phyloP scores from a whole-genome alignment of 2,888 invertebrate species.

The Drosophila leonis region DNA sequence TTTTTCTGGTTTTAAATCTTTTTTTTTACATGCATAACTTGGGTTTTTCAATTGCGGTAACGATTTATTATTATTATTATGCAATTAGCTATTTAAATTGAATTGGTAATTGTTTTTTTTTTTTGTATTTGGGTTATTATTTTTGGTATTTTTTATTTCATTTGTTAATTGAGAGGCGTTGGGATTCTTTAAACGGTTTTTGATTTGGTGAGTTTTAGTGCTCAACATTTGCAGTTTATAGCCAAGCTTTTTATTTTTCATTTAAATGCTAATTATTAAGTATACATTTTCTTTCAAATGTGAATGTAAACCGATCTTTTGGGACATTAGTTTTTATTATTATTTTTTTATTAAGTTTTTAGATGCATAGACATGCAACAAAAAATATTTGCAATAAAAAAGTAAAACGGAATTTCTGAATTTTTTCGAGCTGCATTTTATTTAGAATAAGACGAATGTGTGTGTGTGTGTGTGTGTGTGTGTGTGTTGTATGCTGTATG shows the following conservation, averaged over 20 bases:
- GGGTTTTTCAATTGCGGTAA: constrained; percentile 62
- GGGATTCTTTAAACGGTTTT: constrained; percentile 40
- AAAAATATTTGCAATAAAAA: constrained; percentile 20
- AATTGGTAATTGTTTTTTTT: constrained; percentile 57
- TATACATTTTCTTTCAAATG: constrained; percentile 60
- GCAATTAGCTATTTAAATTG: constrained; percentile 77
- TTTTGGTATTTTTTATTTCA: background rate
- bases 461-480: constrained; percentile 19
- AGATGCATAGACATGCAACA: constrained; percentile 57
- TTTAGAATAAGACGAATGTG: constrained; percentile 58
- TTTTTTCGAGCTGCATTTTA: constrained; percentile 65
- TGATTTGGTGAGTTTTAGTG: constrained; percentile 58
- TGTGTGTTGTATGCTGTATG: constrained; percentile 16
- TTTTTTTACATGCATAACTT: constrained; percentile 72
- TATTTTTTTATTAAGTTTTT: background rate
- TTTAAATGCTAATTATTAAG: constrained; percentile 75
- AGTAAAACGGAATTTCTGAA: constrained; percentile 54
- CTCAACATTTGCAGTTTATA: constrained; percentile 70
- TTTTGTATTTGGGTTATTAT: constrained; percentile 25
- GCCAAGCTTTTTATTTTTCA: constrained; percentile 59
- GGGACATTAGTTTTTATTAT: constrained; percentile 46
- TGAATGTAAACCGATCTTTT: constrained; percentile 58
- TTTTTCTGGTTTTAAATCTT: constrained; percentile 41
- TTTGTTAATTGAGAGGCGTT: constrained; percentile 43
- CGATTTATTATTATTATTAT: constrained; percentile 71